Base-by-base conservation (phyloP, 2,113 vertebrate genomes). In the Otis tarda region DNA sequence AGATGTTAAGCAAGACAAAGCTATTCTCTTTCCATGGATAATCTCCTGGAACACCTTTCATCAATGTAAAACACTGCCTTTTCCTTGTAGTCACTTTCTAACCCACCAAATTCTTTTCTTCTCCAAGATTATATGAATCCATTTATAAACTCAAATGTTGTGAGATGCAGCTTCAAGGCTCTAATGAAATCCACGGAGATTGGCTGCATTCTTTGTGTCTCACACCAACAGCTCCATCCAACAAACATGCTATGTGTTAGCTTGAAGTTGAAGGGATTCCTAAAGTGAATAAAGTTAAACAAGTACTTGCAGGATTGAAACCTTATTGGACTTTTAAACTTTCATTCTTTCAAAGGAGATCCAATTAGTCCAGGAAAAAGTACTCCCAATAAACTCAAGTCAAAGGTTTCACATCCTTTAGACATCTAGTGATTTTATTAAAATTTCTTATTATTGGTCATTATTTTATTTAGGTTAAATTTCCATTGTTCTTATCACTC, bases 1-100 rank as follows among this genome's bases (percentile, higher is more conserved):
- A 96, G 92, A 89, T 43, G 25, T 87, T 92, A 87, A 95, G 86
- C 60, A 89, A 94, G 92, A 94, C 69, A 94, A 81, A 94, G 92
- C 41, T 91, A 60, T 84, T 89, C 22, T 78, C 18, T 68, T 14
- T 45, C 53, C 5, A 0, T 20, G 56, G 17, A 6, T 31, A 84
- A 41, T 35, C 52, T 77, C 45, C 39, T 49, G 22, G 64, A 94
- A 81, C 25, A 78, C 14, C 57, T 89, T 39, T 82, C 57, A 60
- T 57, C 64, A 71, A 3, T 28, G 37, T 21, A 78, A 47, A 10
- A 16, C 15, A 6, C 6, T 50, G 43, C 20, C 35, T 89, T 94
- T 87, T 68, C 57, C 79, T 81, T 57, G 43, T 22, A 71, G 31
- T 49, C n/a, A 13, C 33, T 71, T 97, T 82, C 63, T 53, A 93